Conservation (phyloP, 2,797 vertebrate species). For the Diceros bicornis region DNA sequence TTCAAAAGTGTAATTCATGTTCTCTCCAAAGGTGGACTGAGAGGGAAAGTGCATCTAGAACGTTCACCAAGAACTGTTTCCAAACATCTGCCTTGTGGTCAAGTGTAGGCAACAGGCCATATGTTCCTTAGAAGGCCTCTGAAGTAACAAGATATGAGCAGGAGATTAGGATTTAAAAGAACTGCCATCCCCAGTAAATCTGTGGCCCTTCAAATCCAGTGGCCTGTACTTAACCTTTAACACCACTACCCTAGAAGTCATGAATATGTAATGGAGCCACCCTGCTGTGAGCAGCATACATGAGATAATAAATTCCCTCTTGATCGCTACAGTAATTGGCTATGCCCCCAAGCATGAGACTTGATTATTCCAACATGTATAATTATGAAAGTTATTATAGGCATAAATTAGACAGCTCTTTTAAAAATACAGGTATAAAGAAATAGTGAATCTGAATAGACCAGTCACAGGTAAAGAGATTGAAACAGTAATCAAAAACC, state of each 20-base stretch:
- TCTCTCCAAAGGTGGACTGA: not conserved
- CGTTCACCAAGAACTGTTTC: not conserved
- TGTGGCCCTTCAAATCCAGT: slow-evolving; percentile 9
- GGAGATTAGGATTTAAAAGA: not conserved
- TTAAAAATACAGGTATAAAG: slow-evolving; percentile 25
- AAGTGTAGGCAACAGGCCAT: not conserved
- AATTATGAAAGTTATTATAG: slow-evolving; percentile 65
- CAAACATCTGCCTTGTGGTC: not conserved
- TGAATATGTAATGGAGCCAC: not conserved
- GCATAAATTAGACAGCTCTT: slow-evolving; percentile 50
- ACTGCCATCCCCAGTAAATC: not conserved
- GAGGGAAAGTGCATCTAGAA: not conserved
- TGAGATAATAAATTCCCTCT: slow-evolving; percentile 24
- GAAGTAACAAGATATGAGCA: not conserved
- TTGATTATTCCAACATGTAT: slow-evolving; percentile 62
- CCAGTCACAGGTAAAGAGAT: too few relatives aligned
- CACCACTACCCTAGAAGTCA: not conserved
- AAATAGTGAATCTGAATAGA: too few relatives aligned
- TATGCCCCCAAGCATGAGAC: slow-evolving; percentile 29
- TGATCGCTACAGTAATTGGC: slow-evolving; percentile 12
- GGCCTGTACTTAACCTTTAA: not conserved
- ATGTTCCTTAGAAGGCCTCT: not conserved
- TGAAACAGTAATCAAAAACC: too few relatives aligned
- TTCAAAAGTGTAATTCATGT: not conserved
- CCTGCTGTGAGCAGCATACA: not conserved